Evolutionary conservation across 2,888 invertebrate genomes (phyloP).

Genomic region (Andrena flavipes): DNA sequence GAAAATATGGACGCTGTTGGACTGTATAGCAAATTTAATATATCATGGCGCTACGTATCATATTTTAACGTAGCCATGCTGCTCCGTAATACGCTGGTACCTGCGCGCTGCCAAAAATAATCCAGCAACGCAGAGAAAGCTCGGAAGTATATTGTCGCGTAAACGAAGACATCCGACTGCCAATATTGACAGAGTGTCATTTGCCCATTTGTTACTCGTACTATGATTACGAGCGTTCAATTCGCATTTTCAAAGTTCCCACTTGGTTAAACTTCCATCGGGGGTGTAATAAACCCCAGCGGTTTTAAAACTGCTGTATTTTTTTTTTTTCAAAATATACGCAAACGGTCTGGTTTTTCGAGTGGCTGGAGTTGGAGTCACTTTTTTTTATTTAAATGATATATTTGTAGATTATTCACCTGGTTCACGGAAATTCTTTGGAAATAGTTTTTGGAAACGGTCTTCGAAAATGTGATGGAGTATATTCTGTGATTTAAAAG

Average conservation of each 20-base stretch:
- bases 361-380: no score
- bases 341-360: no score
- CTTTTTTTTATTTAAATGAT: no score
- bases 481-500: no score
- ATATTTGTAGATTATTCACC: no score
- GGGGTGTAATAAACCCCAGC: no score
- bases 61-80: slow-evolving; percentile 48
- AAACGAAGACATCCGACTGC: slow-evolving; percentile 27
- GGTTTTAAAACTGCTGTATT: no score
- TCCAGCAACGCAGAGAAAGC: slow-evolving; percentile 17
- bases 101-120: slow-evolving; percentile 44
- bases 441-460: no score
- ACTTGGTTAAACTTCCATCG: background rate
- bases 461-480: no score
- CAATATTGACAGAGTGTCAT: slow-evolving; percentile 21
- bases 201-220: background rate
- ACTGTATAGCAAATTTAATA: slow-evolving; percentile 49
- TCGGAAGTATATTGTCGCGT: background rate
- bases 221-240: background rate
- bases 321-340: no score
- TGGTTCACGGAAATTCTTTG: no score
- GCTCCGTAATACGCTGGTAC: slow-evolving; percentile 38
- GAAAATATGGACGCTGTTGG: slow-evolving; percentile 55
- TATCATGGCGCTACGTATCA: slow-evolving; percentile 37
- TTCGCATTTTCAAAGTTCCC: background rate